Conservation (phyloP, 2,113 vertebrate species). For the Nannobrachium achirus region DNA sequence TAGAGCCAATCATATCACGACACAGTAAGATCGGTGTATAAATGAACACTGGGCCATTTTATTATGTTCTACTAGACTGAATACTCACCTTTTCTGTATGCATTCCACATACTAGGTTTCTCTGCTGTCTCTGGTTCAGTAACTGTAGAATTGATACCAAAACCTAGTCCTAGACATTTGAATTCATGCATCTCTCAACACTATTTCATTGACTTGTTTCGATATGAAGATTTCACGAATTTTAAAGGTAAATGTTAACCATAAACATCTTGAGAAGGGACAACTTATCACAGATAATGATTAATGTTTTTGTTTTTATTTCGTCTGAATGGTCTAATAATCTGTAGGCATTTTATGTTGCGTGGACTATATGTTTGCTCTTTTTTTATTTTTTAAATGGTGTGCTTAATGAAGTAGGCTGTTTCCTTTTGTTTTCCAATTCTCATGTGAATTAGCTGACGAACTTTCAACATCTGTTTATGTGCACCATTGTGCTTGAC, state of each 20-base stretch:
- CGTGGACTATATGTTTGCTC: conserved; percentile 55
- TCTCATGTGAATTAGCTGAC: conserved; percentile 86
- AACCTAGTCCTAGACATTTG: conserved; percentile 74
- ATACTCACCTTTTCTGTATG: conserved; percentile 5
- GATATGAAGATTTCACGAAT: conserved; percentile 85
- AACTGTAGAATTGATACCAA: conserved; percentile 79
- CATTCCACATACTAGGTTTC: conserved; percentile 30
- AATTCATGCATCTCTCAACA: conserved; percentile 43
- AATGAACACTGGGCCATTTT: too few relatives aligned
- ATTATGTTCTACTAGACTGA: too few relatives aligned
- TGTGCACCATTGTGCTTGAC: conserved; percentile 88
- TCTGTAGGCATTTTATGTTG: conserved; percentile 57
- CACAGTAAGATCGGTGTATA: too few relatives aligned
- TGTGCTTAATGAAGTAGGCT: conserved; percentile 53
- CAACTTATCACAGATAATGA: conserved; percentile 36
- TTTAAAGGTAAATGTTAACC: conserved; percentile 48
- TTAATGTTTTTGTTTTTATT: too few relatives aligned
- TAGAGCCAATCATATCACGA: too few relatives aligned
- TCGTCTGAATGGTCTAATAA: conserved; percentile 31
- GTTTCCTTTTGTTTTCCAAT: conserved; percentile 70
- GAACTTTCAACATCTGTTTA: conserved; percentile 89
- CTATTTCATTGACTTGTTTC: conserved; percentile 67
- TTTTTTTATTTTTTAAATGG: conserved; percentile 39
- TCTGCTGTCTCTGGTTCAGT: conserved; percentile 71
- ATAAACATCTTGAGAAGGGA: conserved; percentile 51